Evolutionary conservation across 2,113 vertebrate species (phyloP), one percentile per base, ranked within the genome.

Genomic region (Benitochromis conjunctus): DNA sequence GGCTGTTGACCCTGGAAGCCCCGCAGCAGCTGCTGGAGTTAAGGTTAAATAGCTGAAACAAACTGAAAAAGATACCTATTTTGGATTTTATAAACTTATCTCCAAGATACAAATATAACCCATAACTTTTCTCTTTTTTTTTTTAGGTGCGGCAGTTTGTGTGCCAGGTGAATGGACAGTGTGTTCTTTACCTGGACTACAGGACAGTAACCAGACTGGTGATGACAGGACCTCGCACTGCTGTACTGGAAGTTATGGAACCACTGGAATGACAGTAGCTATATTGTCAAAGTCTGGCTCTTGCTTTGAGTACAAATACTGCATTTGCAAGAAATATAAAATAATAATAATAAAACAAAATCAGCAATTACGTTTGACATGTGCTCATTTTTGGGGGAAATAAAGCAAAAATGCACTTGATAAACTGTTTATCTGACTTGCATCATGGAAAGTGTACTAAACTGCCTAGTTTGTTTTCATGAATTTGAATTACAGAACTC

Each of bases 1-100:
- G 89, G 97, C 97, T 4, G 97, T 98, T 79, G 97, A 98, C 79
- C 97, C 97, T 16, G 96, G 96, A 91, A 96, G 97, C 82, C 97
- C 98, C 0, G 97, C 98, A 54, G 97, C 97, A 83, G 96, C 96
- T 84, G 97, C 97, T 14, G 97, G 97, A 82, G 96, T 98, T 88
- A 98, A 97, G 97, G 97, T 97, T 83, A 77, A 54, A 80, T 8
- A 29, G 36, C 12, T 54, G 19, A 58, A 18, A 80, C 54, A 54
- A 13, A 53, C 19, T 19, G 9, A 64, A 84, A 74, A 64, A 19
- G n/a, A 54, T 26, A 13, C 19, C 5, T 4, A 26, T 36, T 2
- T 54, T 7, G 16, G 7, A 79, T 9, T 51, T 79, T 53, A 2
- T 43, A 26, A 80, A 84, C 2, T 29, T 13, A 12, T 62, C 29